phyloP scores from a whole-genome alignment of 1,140 invertebrate genomes.

The Heliconius melpomene region DNA sequence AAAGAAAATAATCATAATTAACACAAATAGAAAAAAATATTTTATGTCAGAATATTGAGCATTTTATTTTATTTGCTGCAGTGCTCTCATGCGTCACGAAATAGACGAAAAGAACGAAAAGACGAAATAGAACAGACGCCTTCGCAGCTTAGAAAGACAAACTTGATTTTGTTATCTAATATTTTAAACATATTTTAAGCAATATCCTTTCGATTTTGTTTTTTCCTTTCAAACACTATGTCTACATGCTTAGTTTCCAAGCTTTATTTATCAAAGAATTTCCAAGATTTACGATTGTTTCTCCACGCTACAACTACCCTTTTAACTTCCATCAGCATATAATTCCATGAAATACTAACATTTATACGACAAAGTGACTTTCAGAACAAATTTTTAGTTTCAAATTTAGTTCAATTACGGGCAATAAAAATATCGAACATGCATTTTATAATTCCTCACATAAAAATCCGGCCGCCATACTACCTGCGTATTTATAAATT shows the following conservation, averaged over 20 bases:
- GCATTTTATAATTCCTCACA: conserved; percentile 13
- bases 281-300: too few relatives aligned
- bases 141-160: too few relatives aligned
- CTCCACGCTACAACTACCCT: background rate
- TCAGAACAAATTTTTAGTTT: background rate
- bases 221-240: too few relatives aligned
- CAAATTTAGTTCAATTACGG: conserved; percentile 7
- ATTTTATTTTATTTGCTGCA: background rate
- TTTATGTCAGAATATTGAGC: background rate
- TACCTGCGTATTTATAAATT: conserved; percentile 18
- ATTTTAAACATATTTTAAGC: too few relatives aligned
- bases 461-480: conserved; percentile 11
- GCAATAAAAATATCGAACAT: conserved; percentile 20
- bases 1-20: background rate
- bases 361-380: background rate
- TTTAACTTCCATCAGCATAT: background rate
- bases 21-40: background rate
- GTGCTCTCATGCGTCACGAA: too few relatives aligned
- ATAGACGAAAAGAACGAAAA: too few relatives aligned
- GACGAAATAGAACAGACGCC: too few relatives aligned
- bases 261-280: too few relatives aligned
- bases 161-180: too few relatives aligned
- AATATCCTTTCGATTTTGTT: too few relatives aligned
- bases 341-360: background rate
- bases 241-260: too few relatives aligned